Conservation (phyloP, 2,888 invertebrate genomes). For the Pseudoips prasinana region DNA sequence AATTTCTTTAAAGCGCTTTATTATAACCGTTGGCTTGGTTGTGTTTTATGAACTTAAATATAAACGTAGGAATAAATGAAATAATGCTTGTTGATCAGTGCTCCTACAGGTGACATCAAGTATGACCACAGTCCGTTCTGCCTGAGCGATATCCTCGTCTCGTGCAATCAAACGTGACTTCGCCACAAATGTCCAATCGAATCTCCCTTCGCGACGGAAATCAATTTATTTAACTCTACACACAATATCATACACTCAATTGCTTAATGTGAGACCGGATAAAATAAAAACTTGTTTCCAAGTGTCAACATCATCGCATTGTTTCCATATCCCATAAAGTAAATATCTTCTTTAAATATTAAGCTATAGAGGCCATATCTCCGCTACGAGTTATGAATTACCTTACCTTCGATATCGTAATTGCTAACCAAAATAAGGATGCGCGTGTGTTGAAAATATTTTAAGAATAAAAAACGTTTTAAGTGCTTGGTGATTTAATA, state of each 20-base stretch:
- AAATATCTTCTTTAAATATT: too few species aligned
- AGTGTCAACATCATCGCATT: too few species aligned
- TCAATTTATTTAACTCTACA: conserved; percentile 37
- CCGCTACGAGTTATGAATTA: too few species aligned
- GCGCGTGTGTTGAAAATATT: conserved; percentile 30
- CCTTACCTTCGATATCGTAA: conserved; percentile 35
- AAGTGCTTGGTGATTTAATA: too few species aligned
- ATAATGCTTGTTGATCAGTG: conserved; percentile 15
- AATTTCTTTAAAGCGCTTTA: too few species aligned
- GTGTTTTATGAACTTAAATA: too few species aligned
- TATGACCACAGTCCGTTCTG: conserved; percentile 49
- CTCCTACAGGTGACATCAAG: conserved; percentile 22
- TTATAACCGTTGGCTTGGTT: too few species aligned
- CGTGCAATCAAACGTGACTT: conserved; percentile 68
- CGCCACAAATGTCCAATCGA: conserved; percentile 54
- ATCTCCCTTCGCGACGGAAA: conserved; percentile 53
- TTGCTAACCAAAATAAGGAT: conserved; percentile 19
- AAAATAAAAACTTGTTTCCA: conserved; percentile 11
- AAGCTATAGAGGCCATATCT: too few species aligned
- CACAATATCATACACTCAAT: conserved; percentile 32
- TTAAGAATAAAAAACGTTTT: too few species aligned
- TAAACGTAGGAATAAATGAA: too few species aligned
- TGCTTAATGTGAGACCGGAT: conserved; percentile 23
- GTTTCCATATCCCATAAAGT: too few species aligned
- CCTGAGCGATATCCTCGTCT: conserved; percentile 64